Percentiles rank a stretch among this genome's conserved stretches.
phyloP scores from a whole-genome alignment of 2,888 invertebrate genomes.

The Calliphora vomitoria region DNA sequence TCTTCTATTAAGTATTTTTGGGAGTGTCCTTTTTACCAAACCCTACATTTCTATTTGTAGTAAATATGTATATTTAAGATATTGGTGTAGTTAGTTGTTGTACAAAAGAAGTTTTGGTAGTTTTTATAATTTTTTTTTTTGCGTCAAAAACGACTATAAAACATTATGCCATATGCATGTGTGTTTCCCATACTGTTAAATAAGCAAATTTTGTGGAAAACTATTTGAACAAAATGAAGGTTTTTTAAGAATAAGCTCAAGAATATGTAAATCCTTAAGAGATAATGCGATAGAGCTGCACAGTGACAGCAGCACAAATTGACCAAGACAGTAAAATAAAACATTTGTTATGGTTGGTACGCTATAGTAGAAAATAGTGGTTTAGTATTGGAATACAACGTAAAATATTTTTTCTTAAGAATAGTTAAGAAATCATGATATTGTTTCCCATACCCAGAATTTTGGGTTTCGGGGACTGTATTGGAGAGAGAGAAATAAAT shows the following conservation, averaged over 20 bases:
- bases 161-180: conserved; percentile 21
- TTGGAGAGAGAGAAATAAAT: no score
- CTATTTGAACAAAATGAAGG: conserved; percentile 37
- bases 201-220: conserved; percentile 37
- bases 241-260: conserved; percentile 48
- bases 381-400: no score
- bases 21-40: conserved; percentile 23
- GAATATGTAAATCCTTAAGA: conserved; percentile 82
- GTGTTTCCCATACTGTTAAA: not conserved
- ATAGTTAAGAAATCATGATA: no score
- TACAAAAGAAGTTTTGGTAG: conserved; percentile 44
- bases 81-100: not conserved
- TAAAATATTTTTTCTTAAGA: no score
- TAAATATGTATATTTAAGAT: no score
- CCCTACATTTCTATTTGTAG: conserved; percentile 7
- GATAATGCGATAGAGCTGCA: conserved; percentile 83
- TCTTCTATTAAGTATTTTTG: not conserved
- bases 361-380: not conserved
- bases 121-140: conserved; percentile 31
- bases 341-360: not conserved
- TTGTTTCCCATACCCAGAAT: no score
- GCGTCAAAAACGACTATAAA: conserved; percentile 35
- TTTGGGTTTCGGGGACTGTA: no score
- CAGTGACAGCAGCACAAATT: conserved; percentile 82
- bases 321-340: conserved; percentile 68